Conservation (phyloP, 2,888 invertebrate genomes). For the Augochlorella aurata region DNA sequence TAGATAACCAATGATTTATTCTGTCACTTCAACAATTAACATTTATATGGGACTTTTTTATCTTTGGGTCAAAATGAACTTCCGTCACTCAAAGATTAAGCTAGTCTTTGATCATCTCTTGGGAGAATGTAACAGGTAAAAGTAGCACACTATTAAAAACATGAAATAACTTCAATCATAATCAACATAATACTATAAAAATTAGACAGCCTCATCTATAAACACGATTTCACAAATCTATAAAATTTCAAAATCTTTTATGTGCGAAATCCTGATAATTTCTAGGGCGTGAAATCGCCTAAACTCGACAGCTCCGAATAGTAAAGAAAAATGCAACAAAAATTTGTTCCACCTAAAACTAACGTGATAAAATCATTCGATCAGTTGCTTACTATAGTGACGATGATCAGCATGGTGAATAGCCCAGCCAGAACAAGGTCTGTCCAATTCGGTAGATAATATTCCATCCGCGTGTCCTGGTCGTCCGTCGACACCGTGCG, state of each 20-base stretch:
- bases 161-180: too few species aligned
- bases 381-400: constrained; percentile 78
- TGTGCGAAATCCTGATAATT: not conserved
- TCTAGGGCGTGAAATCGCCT: not conserved
- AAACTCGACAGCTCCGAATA: not conserved
- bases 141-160: too few species aligned
- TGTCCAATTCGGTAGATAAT: constrained; percentile 75
- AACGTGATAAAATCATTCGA: not conserved
- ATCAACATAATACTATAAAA: too few species aligned
- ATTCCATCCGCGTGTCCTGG: constrained; percentile 44
- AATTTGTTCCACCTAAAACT: not conserved
- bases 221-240: not conserved
- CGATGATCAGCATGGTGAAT: constrained; percentile 79
- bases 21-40: too few species aligned
- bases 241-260: not conserved
- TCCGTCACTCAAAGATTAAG: too few species aligned
- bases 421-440: constrained; percentile 77
- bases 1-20: too few species aligned
- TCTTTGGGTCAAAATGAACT: too few species aligned
- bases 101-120: too few species aligned
- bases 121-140: too few species aligned
- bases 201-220: too few species aligned
- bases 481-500: constrained; percentile 47
- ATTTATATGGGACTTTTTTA: too few species aligned
- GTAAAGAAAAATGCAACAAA: not conserved